Evolutionary conservation across 64 coral and sea anemone genomes (phyloP), one percentile per base, ranked within the genome.

Genomic region (Porites lutea): DNA sequence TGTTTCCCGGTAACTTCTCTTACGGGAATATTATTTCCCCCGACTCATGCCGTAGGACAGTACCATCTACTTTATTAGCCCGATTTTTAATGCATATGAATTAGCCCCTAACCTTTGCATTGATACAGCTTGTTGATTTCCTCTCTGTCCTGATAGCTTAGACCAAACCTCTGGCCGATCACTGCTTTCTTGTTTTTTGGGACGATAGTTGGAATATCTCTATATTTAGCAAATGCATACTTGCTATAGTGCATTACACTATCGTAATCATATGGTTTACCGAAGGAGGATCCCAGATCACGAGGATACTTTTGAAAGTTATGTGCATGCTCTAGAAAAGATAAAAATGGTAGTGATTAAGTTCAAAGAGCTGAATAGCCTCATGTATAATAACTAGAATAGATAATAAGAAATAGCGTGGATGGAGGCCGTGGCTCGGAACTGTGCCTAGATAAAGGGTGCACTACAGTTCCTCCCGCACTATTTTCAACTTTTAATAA

Each of bases 171-270:
- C 47, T 92, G 90, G 46, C 90, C 90, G 21, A 92, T 92, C 9
- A 37, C 10, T 3, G 72, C 90, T 5, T 52, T 52, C 15, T 55
- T 72, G 8, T 92, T 71, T 27, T 12, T 86, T 6, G 90, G 66
- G 8, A 86, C 37, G 15, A 92, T 92, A 5, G 90, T 92, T 2
- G 90, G 71, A 19, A 46, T 22, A 13, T 52, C 23, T 14, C 7
- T 8, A 52, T 92, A 58, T 48, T 74, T 92, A 48, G 48, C 21
- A 53, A 92, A 92, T 13, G 90, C 90, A 13, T 20, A 86, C 69
- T 16, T 62, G 49, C 78, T 74, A 58, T 92, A 92, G 61, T 92
- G 90, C 90, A 92, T 92, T 3, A 92, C 90, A 51, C 90, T 92
- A 12, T 83, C 9, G 71, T 92, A 92, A 68, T 92, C 90, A 61